Conservation (phyloP, 2,113 vertebrate genomes). For the Catharus bicknelli region DNA sequence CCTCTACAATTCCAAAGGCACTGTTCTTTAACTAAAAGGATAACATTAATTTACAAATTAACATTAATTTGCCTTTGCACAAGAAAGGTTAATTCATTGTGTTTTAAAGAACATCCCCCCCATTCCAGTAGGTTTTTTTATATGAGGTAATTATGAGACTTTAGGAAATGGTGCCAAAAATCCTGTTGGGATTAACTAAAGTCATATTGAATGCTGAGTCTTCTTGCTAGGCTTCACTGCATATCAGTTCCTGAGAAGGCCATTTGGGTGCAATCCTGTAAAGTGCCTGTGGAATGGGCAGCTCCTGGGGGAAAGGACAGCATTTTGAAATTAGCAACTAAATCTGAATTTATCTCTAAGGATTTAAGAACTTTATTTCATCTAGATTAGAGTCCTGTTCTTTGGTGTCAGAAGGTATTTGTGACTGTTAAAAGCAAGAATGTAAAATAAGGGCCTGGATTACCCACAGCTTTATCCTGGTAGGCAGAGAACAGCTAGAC, state of each 20-base stretch:
- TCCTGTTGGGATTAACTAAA: neutral
- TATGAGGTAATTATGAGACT: neutral
- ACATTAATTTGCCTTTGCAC: neutral
- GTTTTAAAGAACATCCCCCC: neutral
- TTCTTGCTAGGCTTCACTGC: neutral
- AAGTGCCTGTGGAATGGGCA: slow-evolving; percentile 53
- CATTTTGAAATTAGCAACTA: slow-evolving; percentile 47
- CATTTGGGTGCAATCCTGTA: slow-evolving; percentile 31
- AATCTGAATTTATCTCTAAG: slow-evolving; percentile 52
- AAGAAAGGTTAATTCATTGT: neutral
- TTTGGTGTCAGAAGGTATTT: slow-evolving; percentile 55
- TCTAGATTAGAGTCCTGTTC: slow-evolving; percentile 41
- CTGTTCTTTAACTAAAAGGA: neutral
- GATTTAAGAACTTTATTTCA: slow-evolving; percentile 57
- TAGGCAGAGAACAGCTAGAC: slow-evolving; percentile 26
- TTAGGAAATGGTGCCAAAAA: neutral
- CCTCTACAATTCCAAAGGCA: neutral
- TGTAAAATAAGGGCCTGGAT: slow-evolving; percentile 32
- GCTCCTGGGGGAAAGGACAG: slow-evolving; percentile 11
- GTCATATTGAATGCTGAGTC: neutral
- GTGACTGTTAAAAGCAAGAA: slow-evolving; percentile 45
- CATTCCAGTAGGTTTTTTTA: neutral
- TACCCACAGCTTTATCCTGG: slow-evolving; percentile 49
- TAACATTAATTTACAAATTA: neutral
- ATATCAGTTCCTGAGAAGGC: neutral